A percentile compares a stretch with the other conserved stretches of the same genome.
These are phyloP conservation scores for Pseudoatta argentina DNA, from an alignment of 1,140 invertebrate genomes.

Conservation along the genomic window DNA sequence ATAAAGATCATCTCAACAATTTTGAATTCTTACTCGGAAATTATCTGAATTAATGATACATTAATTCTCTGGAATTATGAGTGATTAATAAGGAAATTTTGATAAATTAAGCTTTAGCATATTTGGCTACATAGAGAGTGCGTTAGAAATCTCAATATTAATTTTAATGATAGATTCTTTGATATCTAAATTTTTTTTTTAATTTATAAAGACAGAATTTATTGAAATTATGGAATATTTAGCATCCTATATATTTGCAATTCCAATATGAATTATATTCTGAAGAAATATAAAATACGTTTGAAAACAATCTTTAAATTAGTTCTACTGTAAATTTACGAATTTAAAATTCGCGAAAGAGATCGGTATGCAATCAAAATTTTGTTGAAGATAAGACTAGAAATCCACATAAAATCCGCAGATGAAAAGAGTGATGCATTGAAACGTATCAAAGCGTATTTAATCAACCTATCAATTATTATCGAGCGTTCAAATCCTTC, in stretches of 20 bases:
- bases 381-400: conserved; percentile 3
- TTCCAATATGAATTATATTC: neutral
- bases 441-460: conserved; percentile 28
- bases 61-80: neutral
- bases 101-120: neutral
- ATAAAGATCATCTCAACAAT: neutral
- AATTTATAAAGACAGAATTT: neutral
- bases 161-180: neutral
- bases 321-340: neutral
- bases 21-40: neutral
- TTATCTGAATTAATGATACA: neutral
- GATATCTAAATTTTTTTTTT: neutral
- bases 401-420: neutral
- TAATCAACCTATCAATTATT: conserved; percentile 37
- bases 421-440: neutral
- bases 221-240: neutral
- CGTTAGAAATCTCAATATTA: neutral
- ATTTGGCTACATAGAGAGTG: neutral
- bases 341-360: neutral
- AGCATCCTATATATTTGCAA: neutral
- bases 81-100: neutral
- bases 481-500: neutral
- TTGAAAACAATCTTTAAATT: neutral
- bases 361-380: conserved; percentile 9
- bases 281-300: neutral